phyloP scores from a whole-genome alignment of 2,888 invertebrate genomes.

The Aphidoletes aphidimyza region DNA sequence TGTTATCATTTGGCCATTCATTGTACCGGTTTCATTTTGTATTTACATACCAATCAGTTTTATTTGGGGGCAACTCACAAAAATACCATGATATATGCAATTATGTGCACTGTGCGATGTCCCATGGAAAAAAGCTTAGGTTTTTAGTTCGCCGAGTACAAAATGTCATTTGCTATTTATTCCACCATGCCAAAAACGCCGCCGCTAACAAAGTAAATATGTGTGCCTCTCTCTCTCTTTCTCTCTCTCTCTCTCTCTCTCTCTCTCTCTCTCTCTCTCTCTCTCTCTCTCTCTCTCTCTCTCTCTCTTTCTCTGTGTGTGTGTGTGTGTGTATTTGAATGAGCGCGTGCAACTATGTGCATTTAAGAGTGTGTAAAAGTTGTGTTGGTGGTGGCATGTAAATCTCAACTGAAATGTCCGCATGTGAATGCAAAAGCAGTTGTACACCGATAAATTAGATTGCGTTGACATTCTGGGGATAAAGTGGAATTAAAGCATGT shows the following conservation, averaged over 20 bases:
- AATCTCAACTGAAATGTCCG: neutral
- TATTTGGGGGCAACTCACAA: slow-evolving; percentile 6
- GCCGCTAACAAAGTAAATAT: no score
- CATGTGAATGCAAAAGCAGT: slow-evolving; percentile 9
- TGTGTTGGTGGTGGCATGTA: neutral
- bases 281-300: no score
- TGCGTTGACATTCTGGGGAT: slow-evolving; percentile 52
- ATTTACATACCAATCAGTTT: no score
- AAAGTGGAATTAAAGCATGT: slow-evolving; percentile 39
- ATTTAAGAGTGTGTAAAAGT: no score
- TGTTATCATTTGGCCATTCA: slow-evolving; percentile 39
- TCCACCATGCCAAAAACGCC: no score
- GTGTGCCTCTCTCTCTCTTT: no score
- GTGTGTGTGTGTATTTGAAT: no score
- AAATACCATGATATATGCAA: neutral
- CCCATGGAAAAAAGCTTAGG: neutral
- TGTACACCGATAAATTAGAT: slow-evolving; percentile 39
- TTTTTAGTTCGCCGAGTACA: neutral
- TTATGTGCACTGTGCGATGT: neutral
- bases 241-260: no score
- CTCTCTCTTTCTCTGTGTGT: no score
- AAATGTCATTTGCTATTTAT: slow-evolving; percentile 1
- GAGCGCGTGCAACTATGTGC: no score
- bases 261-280: no score
- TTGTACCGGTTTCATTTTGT: neutral